Percentiles rank a stretch among this genome's conserved stretches.
These are phyloP conservation scores for Danaus plexippus DNA, from an alignment of 1,140 invertebrate species.

Conservation along the genomic window DNA sequence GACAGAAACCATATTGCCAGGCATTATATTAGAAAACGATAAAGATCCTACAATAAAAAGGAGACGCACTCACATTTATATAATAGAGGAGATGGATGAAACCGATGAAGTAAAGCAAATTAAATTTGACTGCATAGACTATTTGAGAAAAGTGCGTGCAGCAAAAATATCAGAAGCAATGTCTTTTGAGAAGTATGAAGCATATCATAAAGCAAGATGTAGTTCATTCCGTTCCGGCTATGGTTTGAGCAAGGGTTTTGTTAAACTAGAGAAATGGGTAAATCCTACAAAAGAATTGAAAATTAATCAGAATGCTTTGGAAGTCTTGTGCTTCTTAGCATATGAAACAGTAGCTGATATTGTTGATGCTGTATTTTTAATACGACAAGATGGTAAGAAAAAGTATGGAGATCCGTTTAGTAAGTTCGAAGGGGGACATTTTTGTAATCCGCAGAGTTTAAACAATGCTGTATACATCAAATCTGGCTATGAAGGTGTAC, in stretches of 20 bases:
- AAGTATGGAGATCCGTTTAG: conserved; percentile 72
- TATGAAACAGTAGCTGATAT: conserved; percentile 82
- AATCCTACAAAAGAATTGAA: conserved; percentile 68
- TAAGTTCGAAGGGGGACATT: conserved; percentile 70
- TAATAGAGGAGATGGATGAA: conserved; percentile 73
- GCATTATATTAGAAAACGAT: conserved; percentile 45
- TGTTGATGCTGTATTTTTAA: conserved; percentile 77
- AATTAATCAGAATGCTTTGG: conserved; percentile 67
- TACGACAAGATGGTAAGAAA: conserved; percentile 75
- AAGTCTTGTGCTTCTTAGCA: conserved; percentile 78
- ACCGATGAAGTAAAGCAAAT: conserved; percentile 72
- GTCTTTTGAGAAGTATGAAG: conserved; percentile 71
- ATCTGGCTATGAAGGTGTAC: conserved; percentile 67
- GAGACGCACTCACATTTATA: conserved; percentile 53
- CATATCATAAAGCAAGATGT: conserved; percentile 67
- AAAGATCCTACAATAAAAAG: conserved; percentile 45
- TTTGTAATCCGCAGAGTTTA: conserved; percentile 66
- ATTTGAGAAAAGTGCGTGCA: conserved; percentile 67
- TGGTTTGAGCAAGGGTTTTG: conserved; percentile 48
- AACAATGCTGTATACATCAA: conserved; percentile 71
- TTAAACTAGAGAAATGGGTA: conserved; percentile 69
- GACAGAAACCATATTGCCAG: conserved; percentile 32
- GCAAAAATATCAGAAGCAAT: conserved; percentile 70
- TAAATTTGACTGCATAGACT: conserved; percentile 69
- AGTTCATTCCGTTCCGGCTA: conserved; percentile 55